These are phyloP conservation scores for Paracyprichromis sp. DNA, from an alignment of 2,113 vertebrate species.

Conservation along the genomic window DNA sequence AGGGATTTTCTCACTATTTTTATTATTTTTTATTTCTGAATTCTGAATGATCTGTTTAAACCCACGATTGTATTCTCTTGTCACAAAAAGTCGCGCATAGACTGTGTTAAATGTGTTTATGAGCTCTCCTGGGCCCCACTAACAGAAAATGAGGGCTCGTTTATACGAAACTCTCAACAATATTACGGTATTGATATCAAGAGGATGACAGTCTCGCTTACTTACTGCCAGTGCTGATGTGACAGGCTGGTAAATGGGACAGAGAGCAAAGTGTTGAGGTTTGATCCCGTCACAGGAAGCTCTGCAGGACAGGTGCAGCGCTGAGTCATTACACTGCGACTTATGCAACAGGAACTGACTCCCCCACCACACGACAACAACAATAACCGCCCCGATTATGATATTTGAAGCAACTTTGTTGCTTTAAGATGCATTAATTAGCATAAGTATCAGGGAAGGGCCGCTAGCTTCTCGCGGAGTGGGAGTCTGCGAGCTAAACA, in stretches of 20 bases:
- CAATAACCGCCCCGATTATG: not conserved
- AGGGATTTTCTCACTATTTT: not conserved
- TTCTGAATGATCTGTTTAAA: not conserved
- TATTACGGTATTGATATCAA: not conserved
- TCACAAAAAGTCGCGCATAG: not conserved
- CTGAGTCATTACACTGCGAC: constrained; percentile 74
- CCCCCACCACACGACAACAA: constrained; percentile 10
- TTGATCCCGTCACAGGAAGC: constrained; percentile 40
- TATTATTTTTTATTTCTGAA: not conserved
- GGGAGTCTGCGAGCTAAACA: not conserved
- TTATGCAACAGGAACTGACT: constrained; percentile 64
- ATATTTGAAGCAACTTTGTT: constrained; percentile 12
- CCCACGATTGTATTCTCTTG: not conserved
- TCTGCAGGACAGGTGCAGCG: constrained; percentile 67
- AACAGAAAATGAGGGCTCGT: not conserved
- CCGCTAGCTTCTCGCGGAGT: not conserved
- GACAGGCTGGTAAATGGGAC: not conserved
- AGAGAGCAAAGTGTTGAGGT: not conserved
- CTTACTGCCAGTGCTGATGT: not conserved
- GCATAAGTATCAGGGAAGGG: not conserved
- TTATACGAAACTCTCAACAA: not conserved
- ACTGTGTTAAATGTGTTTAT: not conserved
- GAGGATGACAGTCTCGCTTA: not conserved
- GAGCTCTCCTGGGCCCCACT: not conserved
- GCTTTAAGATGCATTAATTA: not conserved